Evolutionary conservation across 1,140 invertebrate species (phyloP).

Genomic region (Bombus waltoni): DNA sequence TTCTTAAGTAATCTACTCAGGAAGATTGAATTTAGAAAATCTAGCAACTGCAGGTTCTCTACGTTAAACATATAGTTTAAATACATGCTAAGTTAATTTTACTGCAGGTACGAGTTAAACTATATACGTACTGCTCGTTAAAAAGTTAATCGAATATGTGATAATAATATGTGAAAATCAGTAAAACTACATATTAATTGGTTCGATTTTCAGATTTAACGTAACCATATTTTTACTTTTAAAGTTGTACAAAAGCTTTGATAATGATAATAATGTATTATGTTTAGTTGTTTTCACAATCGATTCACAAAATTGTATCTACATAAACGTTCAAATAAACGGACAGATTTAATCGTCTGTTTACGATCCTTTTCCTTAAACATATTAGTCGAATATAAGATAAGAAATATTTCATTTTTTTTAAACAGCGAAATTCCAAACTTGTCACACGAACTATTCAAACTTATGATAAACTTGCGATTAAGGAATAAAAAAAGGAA

Average conservation of each 20-base stretch:
- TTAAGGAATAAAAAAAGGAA: background rate
- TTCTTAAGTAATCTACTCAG: background rate
- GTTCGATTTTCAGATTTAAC: background rate
- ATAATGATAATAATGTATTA: background rate
- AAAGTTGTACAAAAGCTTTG: background rate
- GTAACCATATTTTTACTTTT: conserved; percentile 20
- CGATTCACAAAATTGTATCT: background rate
- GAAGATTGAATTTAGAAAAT: conserved; percentile 31
- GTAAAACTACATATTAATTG: background rate
- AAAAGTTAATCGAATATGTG: background rate
- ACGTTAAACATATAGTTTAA: conserved; percentile 35
- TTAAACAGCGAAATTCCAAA: background rate
- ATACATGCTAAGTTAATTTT: conserved; percentile 6
- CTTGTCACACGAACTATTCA: background rate
- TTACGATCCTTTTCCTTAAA: background rate
- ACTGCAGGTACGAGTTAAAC: background rate
- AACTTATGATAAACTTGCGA: background rate
- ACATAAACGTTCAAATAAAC: conserved; percentile 12
- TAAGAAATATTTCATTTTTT: background rate
- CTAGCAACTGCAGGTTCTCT: conserved; percentile 32
- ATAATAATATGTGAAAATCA: background rate
- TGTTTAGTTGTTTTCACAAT: conserved; percentile 18
- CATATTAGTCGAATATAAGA: background rate
- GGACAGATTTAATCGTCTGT: background rate
- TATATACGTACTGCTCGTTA: background rate